Evolutionary conservation across 1,140 invertebrate genomes (phyloP), one percentile per base, ranked within the genome.

Genomic region (Hyles vespertilio): DNA sequence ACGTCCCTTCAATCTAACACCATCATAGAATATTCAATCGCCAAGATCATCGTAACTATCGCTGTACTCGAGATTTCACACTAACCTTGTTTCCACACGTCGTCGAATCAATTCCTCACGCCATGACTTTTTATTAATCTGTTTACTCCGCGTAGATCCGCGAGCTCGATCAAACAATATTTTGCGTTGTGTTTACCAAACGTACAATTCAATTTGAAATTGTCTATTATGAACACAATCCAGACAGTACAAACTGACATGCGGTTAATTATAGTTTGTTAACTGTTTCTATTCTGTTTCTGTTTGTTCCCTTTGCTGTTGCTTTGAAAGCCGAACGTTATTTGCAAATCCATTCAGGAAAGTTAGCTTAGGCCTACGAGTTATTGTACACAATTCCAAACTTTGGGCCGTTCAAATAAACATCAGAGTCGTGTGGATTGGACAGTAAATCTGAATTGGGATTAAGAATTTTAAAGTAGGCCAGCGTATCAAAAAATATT

Each of bases 341-440:
- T 65, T 60, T 53, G 58, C 59, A 52, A 65, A 45, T 50, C 53
- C 56, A 59, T 59, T 60, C 54, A 54, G 10, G 36, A 45, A 22
- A 61, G 59, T 56, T 51, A 11, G 45, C 32, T 46, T 52, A 57
- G 49, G 55, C 49, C 55, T 51, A 32, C 40, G 34, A 56, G 11
- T 5, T 50, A 33, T 51, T 12, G 33, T 50, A 61, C 3, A 32
- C 54, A 7, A 61, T 51, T 61, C 32, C 50, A 8, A 32, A n/a
- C 54, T 36, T 47, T 36, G 47, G 46, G 0, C 2, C 7, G 4
- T 40, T 40, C 5, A 40, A 40, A 40, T 40, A 40, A 8, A 40
- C 36, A 5, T 5, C 36, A 40, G 8, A 40, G 4, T 40, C 5
- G 36, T 1, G 8, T 40, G 36, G 36, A 40, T 40, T 40, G 36